phyloP scores from a whole-genome alignment of 1,140 invertebrate genomes.

The Drosophila tsacasi region DNA sequence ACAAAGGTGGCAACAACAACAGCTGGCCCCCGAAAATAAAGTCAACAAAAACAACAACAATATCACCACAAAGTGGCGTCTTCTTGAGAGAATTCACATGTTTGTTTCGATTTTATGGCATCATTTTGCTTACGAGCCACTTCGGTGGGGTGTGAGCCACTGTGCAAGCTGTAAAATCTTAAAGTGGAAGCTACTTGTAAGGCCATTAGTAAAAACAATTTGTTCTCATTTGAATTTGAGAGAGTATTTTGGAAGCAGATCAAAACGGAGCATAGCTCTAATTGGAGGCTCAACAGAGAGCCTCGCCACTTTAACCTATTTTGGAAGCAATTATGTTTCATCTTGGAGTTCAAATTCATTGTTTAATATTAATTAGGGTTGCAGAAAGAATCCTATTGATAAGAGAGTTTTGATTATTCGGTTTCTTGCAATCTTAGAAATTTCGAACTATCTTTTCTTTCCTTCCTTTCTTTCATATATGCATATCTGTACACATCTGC shows the following conservation, averaged over 20 bases:
- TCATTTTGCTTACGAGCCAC: conserved; percentile 51
- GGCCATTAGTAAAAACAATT: conserved; percentile 1
- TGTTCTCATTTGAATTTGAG: not conserved
- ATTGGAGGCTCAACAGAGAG: too few relatives aligned
- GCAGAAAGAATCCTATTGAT: not conserved
- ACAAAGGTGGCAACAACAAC: conserved; percentile 23
- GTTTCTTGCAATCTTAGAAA: too few relatives aligned
- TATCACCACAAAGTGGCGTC: conserved; percentile 35
- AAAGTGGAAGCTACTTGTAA: conserved; percentile 52
- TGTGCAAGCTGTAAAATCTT: conserved; percentile 56
- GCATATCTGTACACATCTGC: not conserved
- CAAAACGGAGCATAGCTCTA: too few relatives aligned
- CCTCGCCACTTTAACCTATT: too few relatives aligned
- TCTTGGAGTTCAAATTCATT: not conserved
- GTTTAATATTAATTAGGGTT: not conserved
- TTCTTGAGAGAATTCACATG: conserved; percentile 45
- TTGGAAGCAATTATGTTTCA: not conserved
- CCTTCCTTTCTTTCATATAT: not conserved
- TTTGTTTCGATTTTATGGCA: conserved; percentile 58
- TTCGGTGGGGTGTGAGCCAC: conserved; percentile 40
- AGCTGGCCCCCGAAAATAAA: conserved; percentile 38
- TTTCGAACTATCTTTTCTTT: too few relatives aligned
- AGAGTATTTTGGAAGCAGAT: not conserved
- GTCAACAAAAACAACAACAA: conserved; percentile 25
- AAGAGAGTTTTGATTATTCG: not conserved